Evolutionary conservation across 2,888 invertebrate genomes (phyloP).

Genomic region (Hypselothyrea guttata): DNA sequence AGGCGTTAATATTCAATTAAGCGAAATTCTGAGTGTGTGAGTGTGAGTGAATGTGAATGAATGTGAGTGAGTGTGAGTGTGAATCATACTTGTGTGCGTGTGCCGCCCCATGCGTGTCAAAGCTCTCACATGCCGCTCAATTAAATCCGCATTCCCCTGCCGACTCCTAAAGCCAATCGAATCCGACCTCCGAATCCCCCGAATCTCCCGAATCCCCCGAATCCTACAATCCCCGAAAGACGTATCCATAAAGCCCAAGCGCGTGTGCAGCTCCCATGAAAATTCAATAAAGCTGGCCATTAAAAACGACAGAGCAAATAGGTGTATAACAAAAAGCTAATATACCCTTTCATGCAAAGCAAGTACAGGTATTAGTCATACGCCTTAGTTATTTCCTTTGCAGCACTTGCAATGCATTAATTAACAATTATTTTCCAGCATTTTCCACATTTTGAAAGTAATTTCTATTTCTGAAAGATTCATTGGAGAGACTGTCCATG

Average conservation of each 20-base stretch:
- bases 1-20: constrained; percentile 73
- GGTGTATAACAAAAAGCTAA: background rate
- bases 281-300: constrained; percentile 23
- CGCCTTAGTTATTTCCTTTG: background rate
- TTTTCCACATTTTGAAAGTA: no score
- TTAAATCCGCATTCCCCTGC: constrained; percentile 59
- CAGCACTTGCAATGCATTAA: background rate
- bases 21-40: constrained; percentile 40
- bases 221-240: no score
- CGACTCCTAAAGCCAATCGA: constrained; percentile 19
- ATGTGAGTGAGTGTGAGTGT: constrained; percentile 17
- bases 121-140: constrained; percentile 58
- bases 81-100: constrained; percentile 37
- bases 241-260: constrained; percentile 22
- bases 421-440: no score
- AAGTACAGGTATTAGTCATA: background rate
- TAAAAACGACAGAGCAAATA: constrained; percentile 10
- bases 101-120: constrained; percentile 47
- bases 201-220: constrained; percentile 4
- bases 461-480: no score
- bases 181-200: constrained; percentile 17
- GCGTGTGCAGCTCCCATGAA: constrained; percentile 61
- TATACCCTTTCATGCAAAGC: background rate
- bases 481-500: no score
- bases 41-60: background rate